Base-by-base conservation (phyloP, 2,888 invertebrate species). In the Parnassius glacialis region DNA sequence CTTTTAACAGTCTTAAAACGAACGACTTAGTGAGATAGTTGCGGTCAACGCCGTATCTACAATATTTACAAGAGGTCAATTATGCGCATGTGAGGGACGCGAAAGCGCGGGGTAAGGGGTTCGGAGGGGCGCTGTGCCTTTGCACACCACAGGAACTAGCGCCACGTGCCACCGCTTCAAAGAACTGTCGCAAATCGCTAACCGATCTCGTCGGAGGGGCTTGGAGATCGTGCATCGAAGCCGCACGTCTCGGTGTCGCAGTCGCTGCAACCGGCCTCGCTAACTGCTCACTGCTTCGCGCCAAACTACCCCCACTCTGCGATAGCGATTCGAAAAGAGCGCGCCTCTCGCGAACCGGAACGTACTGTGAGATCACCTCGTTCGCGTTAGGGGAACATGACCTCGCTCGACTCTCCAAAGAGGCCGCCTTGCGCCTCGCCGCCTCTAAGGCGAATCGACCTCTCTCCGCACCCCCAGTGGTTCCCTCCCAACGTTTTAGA, bases 241-340 rank as follows among this genome's bases (percentile, higher is more conserved):
- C 89, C 0, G 95, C 94, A 3, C 95, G 89, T 62, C 94, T 92
- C 44, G 93, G 92, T 52, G 89, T 87, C 44, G 87, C 83, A 69
- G 86, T 87, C 10, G 87, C 73, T 52, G 73, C 70, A 3, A 76
- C 67, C 56, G 91, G 83, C 44, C 91, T 86, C 65, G 87, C 78
- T 59, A 93, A 82, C 55, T 94, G 93, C 75, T 95, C 94, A 72
- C 94, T 95, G 57, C 94, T 94, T 66, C 94, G 93, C 25, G 94
- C 92, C 50, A 94, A 92, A 65, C 93, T 88, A 10, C 93, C 89
- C 1, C 94, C 93, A 65, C 93, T 89, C 66, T 93, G 88, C 54
- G 94, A 94, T 61, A 95, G 76, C 2, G 95, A 94, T 74, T 95
- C 95, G 75, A 95, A 95, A 20, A 95, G 82, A 12, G 94, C 94